A percentile compares a stretch with the other conserved stretches of the same genome.
Evolutionary conservation across 2,113 vertebrate species (phyloP).

Genomic region (Barbus barbus): DNA sequence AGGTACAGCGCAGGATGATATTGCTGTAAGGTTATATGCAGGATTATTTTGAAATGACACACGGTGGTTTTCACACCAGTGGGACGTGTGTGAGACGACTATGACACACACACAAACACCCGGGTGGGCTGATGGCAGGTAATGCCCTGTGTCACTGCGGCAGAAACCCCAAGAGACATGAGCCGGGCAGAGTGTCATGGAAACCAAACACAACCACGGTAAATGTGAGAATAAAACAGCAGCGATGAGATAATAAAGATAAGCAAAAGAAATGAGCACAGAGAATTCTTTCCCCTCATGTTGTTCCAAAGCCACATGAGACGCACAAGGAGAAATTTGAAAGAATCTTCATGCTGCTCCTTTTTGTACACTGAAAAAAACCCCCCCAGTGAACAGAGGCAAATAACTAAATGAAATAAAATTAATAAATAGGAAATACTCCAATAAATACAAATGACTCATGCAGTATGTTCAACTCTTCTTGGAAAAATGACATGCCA

Average conservation of each 20-base stretch:
- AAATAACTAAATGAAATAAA: not conserved
- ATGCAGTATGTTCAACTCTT: not conserved
- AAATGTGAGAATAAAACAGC: not conserved
- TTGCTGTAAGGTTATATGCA: constrained; percentile 24
- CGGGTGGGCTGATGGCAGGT: not conserved
- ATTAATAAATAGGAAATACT: not conserved
- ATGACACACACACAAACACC: not conserved
- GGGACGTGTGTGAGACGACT: not conserved
- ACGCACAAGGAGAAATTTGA: not conserved
- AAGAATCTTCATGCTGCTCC: not conserved
- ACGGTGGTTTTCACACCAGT: constrained; percentile 7
- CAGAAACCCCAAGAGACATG: constrained; percentile 2
- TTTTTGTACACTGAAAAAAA: not conserved
- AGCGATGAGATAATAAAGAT: not conserved
- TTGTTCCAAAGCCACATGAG: not conserved
- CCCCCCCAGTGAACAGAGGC: not conserved
- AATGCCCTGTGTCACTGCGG: constrained; percentile 8
- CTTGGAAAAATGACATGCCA: not conserved
- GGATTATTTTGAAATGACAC: constrained; percentile 27
- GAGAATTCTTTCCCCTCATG: not conserved
- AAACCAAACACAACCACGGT: not conserved
- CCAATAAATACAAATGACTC: not conserved
- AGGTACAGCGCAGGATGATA: constrained; percentile 18
- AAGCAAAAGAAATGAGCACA: not conserved
- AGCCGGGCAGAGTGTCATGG: not conserved